These are phyloP conservation scores for Pocota personata DNA, from an alignment of 2,888 invertebrate genomes.

Conservation along the genomic window DNA sequence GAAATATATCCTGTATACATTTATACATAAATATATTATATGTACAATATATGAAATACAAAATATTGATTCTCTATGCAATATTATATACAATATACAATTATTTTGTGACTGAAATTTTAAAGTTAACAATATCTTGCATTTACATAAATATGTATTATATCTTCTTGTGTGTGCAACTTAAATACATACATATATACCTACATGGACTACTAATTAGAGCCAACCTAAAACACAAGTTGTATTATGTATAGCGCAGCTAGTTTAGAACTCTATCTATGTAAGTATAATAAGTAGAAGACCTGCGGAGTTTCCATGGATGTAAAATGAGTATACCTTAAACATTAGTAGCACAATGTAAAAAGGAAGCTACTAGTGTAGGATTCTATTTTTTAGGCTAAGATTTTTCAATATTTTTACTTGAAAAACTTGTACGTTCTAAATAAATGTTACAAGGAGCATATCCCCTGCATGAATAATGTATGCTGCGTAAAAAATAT, in stretches of 20 bases:
- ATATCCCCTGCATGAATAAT: not conserved
- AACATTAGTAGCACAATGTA: not conserved
- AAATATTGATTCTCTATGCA: slow-evolving; percentile 32
- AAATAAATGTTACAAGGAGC: too few relatives aligned
- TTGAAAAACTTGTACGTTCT: too few relatives aligned
- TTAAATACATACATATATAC: not conserved
- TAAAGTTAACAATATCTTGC: slow-evolving; percentile 21
- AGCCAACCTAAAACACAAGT: not conserved
- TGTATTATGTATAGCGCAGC: not conserved
- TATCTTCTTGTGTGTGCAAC: slow-evolving; percentile 12
- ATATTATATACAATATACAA: slow-evolving; percentile 60
- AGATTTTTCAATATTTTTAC: not conserved
- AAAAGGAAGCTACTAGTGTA: not conserved
- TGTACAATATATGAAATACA: too few relatives aligned
- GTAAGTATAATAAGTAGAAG: not conserved
- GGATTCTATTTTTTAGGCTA: not conserved
- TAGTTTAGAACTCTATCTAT: not conserved
- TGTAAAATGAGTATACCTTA: not conserved
- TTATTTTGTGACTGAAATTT: slow-evolving; percentile 60
- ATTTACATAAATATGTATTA: not conserved
- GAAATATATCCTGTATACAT: slow-evolving; percentile 42
- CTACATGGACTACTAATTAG: not conserved
- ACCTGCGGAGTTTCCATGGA: not conserved
- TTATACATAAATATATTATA: slow-evolving; percentile 33
- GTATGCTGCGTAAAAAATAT: not conserved